A percentile compares a stretch with the other conserved stretches of the same genome.
phyloP scores from a whole-genome alignment of 1,140 invertebrate genomes.

The Drosophila novamexicana region DNA sequence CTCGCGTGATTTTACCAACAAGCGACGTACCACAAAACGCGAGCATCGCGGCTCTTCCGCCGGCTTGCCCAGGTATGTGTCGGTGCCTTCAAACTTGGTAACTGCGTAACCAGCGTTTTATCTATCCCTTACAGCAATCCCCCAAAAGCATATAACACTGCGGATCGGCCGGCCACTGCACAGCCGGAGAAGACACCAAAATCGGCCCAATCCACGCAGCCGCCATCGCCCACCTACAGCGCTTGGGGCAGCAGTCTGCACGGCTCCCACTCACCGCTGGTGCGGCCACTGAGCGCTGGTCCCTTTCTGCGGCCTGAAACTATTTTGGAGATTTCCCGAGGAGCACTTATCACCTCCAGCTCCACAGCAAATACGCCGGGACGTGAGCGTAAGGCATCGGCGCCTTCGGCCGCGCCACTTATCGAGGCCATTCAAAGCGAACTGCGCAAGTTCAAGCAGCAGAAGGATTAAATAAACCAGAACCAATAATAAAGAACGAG shows the following conservation, averaged over 20 bases:
- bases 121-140: slow-evolving; percentile 35
- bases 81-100: too few species aligned
- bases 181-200: slow-evolving; percentile 76
- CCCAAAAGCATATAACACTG: slow-evolving; percentile 42
- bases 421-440: slow-evolving; percentile 88
- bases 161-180: slow-evolving; percentile 79
- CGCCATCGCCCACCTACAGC: slow-evolving; percentile 74
- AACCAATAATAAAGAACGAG: background rate
- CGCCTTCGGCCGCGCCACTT: slow-evolving; percentile 86
- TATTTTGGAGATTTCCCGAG: slow-evolving; percentile 71
- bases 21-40: slow-evolving; percentile 69
- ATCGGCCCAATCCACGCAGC: slow-evolving; percentile 75
- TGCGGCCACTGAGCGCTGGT: slow-evolving; percentile 86
- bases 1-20: slow-evolving; percentile 75
- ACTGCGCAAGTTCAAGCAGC: slow-evolving; percentile 85
- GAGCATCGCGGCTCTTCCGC: slow-evolving; percentile 82
- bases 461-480: slow-evolving; percentile 44
- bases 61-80: slow-evolving; percentile 62
- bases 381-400: background rate
- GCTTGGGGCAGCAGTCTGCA: slow-evolving; percentile 79
- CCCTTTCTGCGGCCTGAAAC: slow-evolving; percentile 86
- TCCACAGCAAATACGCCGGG: slow-evolving; percentile 33
- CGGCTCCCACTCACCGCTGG: slow-evolving; percentile 74
- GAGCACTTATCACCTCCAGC: slow-evolving; percentile 32
- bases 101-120: too few species aligned